Evolutionary conservation across 2,797 vertebrate species (phyloP).

Genomic region (Enteromius thamalakanensis): DNA sequence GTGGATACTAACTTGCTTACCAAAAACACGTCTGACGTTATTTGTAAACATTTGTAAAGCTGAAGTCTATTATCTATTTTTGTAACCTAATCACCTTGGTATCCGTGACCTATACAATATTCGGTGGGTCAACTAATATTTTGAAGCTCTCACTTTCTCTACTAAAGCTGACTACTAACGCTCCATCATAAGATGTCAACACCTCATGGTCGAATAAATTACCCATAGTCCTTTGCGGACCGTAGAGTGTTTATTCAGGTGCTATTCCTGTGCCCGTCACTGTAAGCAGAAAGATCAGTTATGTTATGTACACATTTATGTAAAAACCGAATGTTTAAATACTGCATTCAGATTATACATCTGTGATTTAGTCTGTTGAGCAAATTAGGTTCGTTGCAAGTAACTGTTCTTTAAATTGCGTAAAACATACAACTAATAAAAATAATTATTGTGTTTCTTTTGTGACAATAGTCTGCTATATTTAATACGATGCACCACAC

Average conservation of each 20-base stretch:
- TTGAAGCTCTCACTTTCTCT: background rate
- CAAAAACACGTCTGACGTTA: background rate
- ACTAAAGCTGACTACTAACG: background rate
- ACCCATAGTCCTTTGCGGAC: conserved; percentile 17
- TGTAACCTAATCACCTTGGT: background rate
- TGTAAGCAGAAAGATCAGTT: background rate
- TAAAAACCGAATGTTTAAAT: background rate
- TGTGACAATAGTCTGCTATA: background rate
- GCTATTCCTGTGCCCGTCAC: background rate
- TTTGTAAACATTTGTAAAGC: conserved; percentile 1
- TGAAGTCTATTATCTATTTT: background rate
- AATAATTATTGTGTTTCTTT: background rate
- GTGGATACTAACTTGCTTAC: background rate
- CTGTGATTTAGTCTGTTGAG: background rate
- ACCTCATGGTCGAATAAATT: background rate
- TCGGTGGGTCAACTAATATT: background rate
- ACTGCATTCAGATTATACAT: background rate
- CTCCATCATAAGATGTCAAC: background rate
- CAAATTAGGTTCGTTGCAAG: background rate
- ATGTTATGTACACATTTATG: background rate
- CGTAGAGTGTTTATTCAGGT: conserved; percentile 6
- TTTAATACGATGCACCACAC: background rate
- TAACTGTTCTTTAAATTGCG: background rate
- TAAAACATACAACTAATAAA: background rate
- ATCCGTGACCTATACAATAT: background rate